Evolutionary conservation across 2,797 vertebrate genomes (phyloP), one percentile per base, ranked within the genome.

Genomic region (Erpetoichthys calabaricus): DNA sequence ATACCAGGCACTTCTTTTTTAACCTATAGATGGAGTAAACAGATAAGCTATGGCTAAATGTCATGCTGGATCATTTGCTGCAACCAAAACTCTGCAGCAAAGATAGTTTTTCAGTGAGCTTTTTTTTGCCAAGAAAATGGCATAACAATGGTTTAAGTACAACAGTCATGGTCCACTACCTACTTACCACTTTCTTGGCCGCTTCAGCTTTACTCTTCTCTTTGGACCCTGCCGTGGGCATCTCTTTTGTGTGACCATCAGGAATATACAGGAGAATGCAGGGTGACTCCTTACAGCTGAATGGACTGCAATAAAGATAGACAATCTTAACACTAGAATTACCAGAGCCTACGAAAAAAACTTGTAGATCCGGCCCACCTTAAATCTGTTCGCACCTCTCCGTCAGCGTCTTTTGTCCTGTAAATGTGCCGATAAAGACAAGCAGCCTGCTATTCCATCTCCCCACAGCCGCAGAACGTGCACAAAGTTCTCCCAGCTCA

Each of bases 171-270:
- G 7, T 7, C 7, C 7, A n/a, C 47, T 49, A 4, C 0, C 49
- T 49, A 10, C 54, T 75, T 73, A 89, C 90, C 73, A 85, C 79
- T 62, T 78, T 86, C 65, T 79, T 86, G 8, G 72, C 61, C 45
- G 67, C 55, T 74, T 89, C 89, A 65, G 65, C 78, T 77, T 93
- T 98, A 67, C 74, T 80, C 75, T 98, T 98, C 63, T 95, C 94
- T 72, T 94, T 98, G 62, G 95, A 97, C 10, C 96, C 96, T 49
- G 89, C 88, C 0, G 91, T 99, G 44, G 96, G 96, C 95, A 98
- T 97, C 69, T 99, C 96, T 70, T 98, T 99, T 47, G 89, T 92
- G 68, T 99, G 95, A 4, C 96, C 96, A 59, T 98, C 96, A 60
- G 96, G 96, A 63, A 98, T 92, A 67, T 91, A 94, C 69, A 99